Evolutionary conservation across 2,113 vertebrate genomes (phyloP), one percentile per base, ranked within the genome.

Genomic region (Microtus richardsoni): DNA sequence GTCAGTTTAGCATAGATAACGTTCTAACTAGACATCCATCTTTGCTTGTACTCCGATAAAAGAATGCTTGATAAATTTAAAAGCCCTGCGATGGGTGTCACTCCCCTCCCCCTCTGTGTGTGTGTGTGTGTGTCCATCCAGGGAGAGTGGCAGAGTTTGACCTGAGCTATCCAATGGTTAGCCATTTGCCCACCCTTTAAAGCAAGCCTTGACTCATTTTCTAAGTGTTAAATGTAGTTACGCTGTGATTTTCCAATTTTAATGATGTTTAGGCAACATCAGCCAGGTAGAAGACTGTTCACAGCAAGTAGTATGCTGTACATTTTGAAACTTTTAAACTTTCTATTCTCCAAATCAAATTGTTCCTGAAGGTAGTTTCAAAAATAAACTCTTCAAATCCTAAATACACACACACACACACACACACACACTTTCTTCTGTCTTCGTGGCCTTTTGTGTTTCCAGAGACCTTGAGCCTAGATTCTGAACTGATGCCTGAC

Each of bases 311-410:
- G 28, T 60, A 28, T 22, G 58, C 36, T 90, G 60, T 71, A 47
- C 60, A 89, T 80, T 89, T 82, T 83, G 41, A 93, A 88, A 92
- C 58, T 91, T 91, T 86, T 62, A n/a, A 87, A 64, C 44, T 79
- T 86, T 33, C 33, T 41, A 80, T 62, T 92, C 17, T 39, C 88
- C 60, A 58, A 75, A 75, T 95, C 62, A 78, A 1, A 30, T 74
- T 82, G 36, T 68, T 86, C 44, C 16, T 66, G 17, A 30, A 44
- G 36, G 54, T 80, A 66, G 52, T 85, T 96, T 93, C 62, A 68
- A 79, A 83, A 94, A 79, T 26, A 52, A 89, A 80, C 79, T 79
- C 36, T 84, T 36, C 8, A 44, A 90, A 54, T 74, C 52, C n/a
- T 52, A 66, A 16, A 52, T 47, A 28, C 71, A 62, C n/a, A 41